Conservation (phyloP, 2,797 vertebrate species). For the Lemur catta region DNA sequence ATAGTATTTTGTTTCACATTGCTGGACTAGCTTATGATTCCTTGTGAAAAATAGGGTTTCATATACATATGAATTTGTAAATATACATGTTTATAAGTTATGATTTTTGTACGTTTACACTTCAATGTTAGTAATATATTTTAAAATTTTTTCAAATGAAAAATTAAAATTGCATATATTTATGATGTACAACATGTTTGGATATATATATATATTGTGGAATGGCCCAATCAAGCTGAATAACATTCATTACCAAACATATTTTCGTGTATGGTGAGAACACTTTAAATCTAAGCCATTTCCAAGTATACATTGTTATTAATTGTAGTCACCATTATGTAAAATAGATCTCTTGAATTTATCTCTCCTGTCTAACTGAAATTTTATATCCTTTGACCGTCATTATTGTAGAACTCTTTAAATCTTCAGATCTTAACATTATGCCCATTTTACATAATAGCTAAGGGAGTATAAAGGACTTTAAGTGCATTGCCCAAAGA, state of each 20-base stretch:
- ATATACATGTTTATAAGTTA: background rate
- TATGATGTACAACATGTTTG: background rate
- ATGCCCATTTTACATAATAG: background rate
- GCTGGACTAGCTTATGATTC: constrained; percentile 37
- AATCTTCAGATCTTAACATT: background rate
- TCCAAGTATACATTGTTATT: background rate
- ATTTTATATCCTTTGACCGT: background rate
- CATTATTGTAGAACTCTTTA: background rate
- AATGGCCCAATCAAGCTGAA: background rate
- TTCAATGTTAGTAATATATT: background rate
- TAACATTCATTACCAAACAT: background rate
- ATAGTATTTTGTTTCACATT: background rate
- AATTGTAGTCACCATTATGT: background rate
- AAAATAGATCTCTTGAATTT: background rate
- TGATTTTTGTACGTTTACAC: background rate
- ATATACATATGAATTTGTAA: background rate
- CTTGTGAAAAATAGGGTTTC: background rate
- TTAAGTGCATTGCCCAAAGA: background rate
- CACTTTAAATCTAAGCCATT: background rate
- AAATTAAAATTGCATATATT: background rate
- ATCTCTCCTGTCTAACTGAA: background rate
- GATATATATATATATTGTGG: background rate
- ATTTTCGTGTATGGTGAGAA: background rate
- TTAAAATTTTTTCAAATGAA: background rate
- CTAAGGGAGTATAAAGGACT: background rate